These are phyloP conservation scores for Epinephelus malabaricus DNA, from an alignment of 2,797 vertebrate species.

Conservation along the genomic window DNA sequence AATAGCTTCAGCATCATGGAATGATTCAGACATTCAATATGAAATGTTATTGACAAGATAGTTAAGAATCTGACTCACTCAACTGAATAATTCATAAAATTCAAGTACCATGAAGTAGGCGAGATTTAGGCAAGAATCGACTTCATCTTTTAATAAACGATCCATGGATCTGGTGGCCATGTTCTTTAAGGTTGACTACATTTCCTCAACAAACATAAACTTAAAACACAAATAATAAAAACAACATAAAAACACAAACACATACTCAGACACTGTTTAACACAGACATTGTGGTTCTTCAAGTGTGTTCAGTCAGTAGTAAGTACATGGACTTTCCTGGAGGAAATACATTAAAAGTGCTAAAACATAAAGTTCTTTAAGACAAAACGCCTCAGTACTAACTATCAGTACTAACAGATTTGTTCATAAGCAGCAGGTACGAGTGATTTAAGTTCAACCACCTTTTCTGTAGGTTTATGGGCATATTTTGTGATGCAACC, in stretches of 20 bases:
- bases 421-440: neutral
- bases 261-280: constrained; percentile 5
- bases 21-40: neutral
- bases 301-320: constrained; percentile 71
- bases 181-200: constrained; percentile 5
- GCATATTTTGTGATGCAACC: no score
- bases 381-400: constrained; percentile 20
- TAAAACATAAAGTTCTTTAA: constrained; percentile 30
- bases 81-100: constrained; percentile 6
- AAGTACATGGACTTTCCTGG: constrained; percentile 13
- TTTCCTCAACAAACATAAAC: constrained; percentile 17
- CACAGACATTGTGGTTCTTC: constrained; percentile 43
- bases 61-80: neutral
- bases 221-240: constrained; percentile 26
- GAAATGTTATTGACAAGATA: neutral
- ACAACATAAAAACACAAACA: constrained; percentile 11
- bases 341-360: constrained; percentile 58
- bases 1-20: neutral
- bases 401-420: neutral
- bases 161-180: neutral
- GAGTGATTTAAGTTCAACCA: neutral
- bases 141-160: constrained; percentile 21
- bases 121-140: neutral
- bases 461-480: no score
- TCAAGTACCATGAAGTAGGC: neutral